These are phyloP conservation scores for Centroberyx gerrardi DNA, from an alignment of 2,797 vertebrate genomes.

Conservation along the genomic window DNA sequence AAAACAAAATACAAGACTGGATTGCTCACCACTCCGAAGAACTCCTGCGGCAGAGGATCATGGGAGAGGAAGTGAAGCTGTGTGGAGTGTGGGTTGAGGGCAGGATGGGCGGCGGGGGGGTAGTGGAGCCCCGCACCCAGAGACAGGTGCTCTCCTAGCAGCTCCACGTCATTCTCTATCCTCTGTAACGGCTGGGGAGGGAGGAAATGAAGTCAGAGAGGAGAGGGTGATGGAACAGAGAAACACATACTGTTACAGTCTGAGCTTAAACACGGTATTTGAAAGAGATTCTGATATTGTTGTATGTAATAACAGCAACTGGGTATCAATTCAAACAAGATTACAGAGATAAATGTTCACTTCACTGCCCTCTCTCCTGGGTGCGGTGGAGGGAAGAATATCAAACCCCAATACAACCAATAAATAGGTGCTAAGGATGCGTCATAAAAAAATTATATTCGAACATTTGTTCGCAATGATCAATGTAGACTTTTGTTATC, in stretches of 20 bases:
- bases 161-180: slow-evolving; percentile 98
- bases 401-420: too few species aligned
- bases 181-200: slow-evolving; percentile 92
- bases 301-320: too few species aligned
- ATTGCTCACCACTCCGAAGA: slow-evolving; percentile 95
- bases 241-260: neutral
- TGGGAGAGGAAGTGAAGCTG: slow-evolving; percentile 96
- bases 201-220: slow-evolving; percentile 3
- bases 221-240: neutral
- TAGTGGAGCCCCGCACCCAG: slow-evolving; percentile 95
- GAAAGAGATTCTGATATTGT: too few species aligned
- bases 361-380: too few species aligned
- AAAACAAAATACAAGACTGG: neutral
- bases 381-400: too few species aligned
- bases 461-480: too few species aligned
- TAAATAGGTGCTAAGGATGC: too few species aligned
- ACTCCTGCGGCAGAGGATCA: slow-evolving; percentile 95
- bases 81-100: slow-evolving; percentile 91
- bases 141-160: slow-evolving; percentile 95
- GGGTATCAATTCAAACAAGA: too few species aligned
- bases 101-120: slow-evolving; percentile 87
- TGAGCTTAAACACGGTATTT: too few species aligned
- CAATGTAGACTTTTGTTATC: too few species aligned
- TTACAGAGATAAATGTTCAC: neutral
- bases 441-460: too few species aligned